phyloP scores from a whole-genome alignment of 2,113 vertebrate species.

The Labeo rohita region DNA sequence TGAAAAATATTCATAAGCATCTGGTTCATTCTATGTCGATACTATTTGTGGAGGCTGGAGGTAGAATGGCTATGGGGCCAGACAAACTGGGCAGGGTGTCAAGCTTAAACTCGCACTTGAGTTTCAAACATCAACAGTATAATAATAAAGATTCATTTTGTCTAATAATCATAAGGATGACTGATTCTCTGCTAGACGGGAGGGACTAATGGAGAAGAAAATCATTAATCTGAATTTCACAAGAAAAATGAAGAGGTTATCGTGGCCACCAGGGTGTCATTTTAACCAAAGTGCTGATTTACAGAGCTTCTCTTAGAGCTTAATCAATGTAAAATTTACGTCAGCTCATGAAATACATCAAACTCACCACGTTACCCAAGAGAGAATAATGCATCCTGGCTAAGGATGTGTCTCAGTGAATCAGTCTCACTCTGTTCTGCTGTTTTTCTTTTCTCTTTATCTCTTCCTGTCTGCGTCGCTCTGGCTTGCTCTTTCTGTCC shows the following conservation, averaged over 20 bases:
- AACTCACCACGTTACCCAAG: neutral
- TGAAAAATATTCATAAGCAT: constrained; percentile 5
- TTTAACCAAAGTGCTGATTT: constrained; percentile 5
- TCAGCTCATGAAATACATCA: neutral
- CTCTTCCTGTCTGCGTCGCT: neutral
- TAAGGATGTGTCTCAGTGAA: neutral
- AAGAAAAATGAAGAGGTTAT: neutral
- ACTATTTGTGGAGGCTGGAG: neutral
- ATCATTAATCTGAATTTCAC: neutral
- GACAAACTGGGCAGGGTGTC: constrained; percentile 4
- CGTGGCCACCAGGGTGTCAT: neutral
- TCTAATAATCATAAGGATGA: neutral
- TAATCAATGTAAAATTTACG: neutral
- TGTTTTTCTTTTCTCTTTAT: neutral
- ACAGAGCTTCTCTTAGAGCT: neutral
- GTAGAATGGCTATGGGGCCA: neutral
- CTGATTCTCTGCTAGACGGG: neutral
- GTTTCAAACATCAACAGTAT: neutral
- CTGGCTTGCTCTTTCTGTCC: neutral
- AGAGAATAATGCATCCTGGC: neutral
- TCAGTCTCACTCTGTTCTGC: neutral
- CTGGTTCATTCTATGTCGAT: neutral
- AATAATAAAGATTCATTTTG: neutral
- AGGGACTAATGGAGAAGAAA: neutral
- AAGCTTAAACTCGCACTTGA: constrained; percentile 16